Conservation (phyloP, 2,888 invertebrate genomes). For the Erannis defoliaria region DNA sequence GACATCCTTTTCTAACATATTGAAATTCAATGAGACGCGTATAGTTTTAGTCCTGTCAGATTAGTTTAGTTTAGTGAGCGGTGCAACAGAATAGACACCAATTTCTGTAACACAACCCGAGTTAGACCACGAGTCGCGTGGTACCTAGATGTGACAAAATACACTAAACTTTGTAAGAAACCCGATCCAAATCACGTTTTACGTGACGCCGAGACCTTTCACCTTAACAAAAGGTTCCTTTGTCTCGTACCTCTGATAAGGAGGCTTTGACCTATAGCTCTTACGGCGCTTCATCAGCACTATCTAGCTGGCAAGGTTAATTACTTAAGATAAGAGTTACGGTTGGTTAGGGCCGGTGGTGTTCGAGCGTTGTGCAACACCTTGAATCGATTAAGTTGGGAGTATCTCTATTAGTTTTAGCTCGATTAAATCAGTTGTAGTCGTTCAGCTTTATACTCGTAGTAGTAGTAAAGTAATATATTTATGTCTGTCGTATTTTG, state of each 20-base stretch:
- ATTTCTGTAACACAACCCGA: neutral
- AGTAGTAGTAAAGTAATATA: too few species aligned
- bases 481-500: too few species aligned
- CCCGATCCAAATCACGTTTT: conserved; percentile 9
- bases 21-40: too few species aligned
- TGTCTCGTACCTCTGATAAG: conserved; percentile 48
- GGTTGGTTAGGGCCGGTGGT: conserved; percentile 49
- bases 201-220: conserved; percentile 21
- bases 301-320: conserved; percentile 62
- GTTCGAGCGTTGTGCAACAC: conserved; percentile 37
- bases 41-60: too few species aligned
- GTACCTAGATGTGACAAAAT: neutral
- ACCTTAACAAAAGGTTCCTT: conserved; percentile 31
- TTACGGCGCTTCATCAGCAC: conserved; percentile 48
- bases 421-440: neutral
- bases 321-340: conserved; percentile 54
- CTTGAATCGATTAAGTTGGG: conserved; percentile 30
- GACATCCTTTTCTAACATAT: too few species aligned
- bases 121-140: neutral
- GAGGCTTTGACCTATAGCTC: conserved; percentile 53
- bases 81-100: too few species aligned
- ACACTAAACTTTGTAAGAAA: conserved; percentile 1
- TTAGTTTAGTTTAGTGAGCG: too few species aligned
- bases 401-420: conserved; percentile 1
- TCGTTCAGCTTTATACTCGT: neutral